Conservation (phyloP, 1,140 invertebrate genomes). For the Orussus abietinus region DNA sequence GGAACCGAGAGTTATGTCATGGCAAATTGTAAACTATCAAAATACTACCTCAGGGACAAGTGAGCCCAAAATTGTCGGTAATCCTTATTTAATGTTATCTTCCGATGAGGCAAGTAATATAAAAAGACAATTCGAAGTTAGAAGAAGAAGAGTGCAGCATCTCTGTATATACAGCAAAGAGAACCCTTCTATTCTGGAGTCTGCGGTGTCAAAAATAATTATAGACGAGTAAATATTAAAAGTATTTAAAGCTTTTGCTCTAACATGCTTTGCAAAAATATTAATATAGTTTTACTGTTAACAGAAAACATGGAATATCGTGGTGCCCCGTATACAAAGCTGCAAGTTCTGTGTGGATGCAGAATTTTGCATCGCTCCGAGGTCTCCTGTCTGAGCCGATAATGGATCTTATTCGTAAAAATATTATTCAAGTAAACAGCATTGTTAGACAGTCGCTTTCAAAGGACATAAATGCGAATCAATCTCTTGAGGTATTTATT, state of each 20-base stretch:
- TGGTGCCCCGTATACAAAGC: slow-evolving; percentile 61
- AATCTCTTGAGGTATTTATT: slow-evolving; percentile 2
- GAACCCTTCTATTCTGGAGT: slow-evolving; percentile 14
- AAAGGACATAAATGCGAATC: slow-evolving; percentile 30
- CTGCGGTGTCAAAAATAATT: slow-evolving; percentile 30
- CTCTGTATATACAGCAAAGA: slow-evolving; percentile 17
- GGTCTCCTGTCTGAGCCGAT: slow-evolving; percentile 34
- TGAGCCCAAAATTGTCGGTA: slow-evolving; percentile 11
- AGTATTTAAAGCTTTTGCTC: slow-evolving; percentile 8
- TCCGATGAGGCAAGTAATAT: slow-evolving; percentile 13
- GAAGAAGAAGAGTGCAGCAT: slow-evolving; percentile 16
- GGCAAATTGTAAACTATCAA: no score
- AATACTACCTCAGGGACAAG: no score
- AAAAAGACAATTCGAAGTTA: slow-evolving; percentile 13
- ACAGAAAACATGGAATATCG: slow-evolving; percentile 47
- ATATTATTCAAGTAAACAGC: slow-evolving; percentile 34
- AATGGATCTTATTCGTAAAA: slow-evolving; percentile 20
- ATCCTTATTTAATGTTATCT: slow-evolving; percentile 13
- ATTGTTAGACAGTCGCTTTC: slow-evolving; percentile 40
- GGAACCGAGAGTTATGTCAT: no score
- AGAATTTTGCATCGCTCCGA: slow-evolving; percentile 56
- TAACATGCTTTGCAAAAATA: slow-evolving; percentile 3
- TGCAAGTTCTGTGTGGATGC: slow-evolving; percentile 56
- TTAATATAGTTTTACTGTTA: slow-evolving; percentile 11
- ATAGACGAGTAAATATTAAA: slow-evolving; percentile 32